Percentiles rank a stretch among this genome's conserved stretches.
Evolutionary conservation across 2,797 vertebrate species (phyloP).

Genomic region (Rhadinocentrus ornatus): DNA sequence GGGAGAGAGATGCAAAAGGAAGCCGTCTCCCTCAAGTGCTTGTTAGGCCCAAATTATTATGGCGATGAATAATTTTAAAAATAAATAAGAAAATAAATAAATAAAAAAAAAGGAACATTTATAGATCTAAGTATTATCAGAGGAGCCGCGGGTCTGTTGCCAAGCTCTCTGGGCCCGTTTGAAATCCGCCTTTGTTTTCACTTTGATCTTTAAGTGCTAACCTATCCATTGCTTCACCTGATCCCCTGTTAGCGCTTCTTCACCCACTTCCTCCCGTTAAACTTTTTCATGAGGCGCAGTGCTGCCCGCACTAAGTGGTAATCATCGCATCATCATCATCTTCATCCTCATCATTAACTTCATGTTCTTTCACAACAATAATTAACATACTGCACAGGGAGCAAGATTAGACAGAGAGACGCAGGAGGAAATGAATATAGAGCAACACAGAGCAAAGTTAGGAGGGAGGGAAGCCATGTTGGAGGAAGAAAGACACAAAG

Average conservation of each 20-base stretch:
- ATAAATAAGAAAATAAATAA: conserved; percentile 86
- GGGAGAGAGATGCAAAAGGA: conserved; percentile 81
- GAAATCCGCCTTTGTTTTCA: conserved; percentile 82
- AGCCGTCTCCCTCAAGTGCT: conserved; percentile 93
- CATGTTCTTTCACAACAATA: conserved; percentile 63
- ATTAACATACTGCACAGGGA: conserved; percentile 73
- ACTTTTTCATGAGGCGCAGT: conserved; percentile 55
- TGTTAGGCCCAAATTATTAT: conserved; percentile 91
- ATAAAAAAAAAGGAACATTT: conserved; percentile 86
- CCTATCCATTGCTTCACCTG: conserved; percentile 80
- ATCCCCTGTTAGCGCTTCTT: conserved; percentile 60
- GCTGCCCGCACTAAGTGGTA: conserved; percentile 72
- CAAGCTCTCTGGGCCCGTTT: conserved; percentile 76
- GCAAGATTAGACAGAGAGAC: conserved; percentile 55
- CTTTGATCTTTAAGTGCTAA: conserved; percentile 87
- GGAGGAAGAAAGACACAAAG: conserved; percentile 47
- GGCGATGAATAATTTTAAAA: conserved; percentile 88
- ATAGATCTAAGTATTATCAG: conserved; percentile 84
- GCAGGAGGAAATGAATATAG: conserved; percentile 51
- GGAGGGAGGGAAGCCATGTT: conserved; percentile 48
- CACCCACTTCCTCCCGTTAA: conserved; percentile 69
- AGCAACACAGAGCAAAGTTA: conserved; percentile 47
- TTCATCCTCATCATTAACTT: conserved; percentile 64
- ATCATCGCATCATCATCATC: conserved; percentile 63
- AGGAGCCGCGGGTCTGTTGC: conserved; percentile 82